Percentiles rank a stretch among this genome's conserved stretches.
phyloP scores from a whole-genome alignment of 2,113 vertebrate genomes.

The Trogon melanurus region DNA sequence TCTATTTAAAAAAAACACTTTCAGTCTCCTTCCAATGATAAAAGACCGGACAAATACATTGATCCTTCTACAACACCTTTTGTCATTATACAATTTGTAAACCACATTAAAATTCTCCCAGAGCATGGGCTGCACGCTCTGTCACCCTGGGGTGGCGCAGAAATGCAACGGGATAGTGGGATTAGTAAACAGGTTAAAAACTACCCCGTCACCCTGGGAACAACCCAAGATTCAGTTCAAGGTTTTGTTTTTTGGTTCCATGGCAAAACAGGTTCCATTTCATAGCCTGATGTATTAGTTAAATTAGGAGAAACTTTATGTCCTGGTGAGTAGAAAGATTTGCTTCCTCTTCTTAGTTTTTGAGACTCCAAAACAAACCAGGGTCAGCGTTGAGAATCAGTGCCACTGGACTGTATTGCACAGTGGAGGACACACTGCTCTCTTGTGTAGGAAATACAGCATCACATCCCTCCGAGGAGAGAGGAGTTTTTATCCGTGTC shows the following conservation, averaged over 20 bases:
- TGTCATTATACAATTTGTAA: neutral
- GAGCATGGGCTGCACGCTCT: neutral
- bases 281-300: neutral
- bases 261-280: neutral
- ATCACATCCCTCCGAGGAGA: neutral
- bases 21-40: neutral
- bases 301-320: neutral
- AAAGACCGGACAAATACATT: neutral
- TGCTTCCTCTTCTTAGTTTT: neutral
- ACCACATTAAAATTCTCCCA: neutral
- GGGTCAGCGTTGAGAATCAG: neutral
- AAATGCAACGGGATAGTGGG: neutral
- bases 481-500: neutral
- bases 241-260: neutral
- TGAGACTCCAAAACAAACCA: neutral
- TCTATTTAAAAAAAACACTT: neutral
- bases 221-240: neutral
- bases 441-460: neutral
- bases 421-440: neutral
- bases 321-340: neutral
- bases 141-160: neutral
- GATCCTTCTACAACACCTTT: neutral
- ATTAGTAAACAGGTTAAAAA: neutral
- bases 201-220: neutral
- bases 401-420: neutral